Evolutionary conservation across 1,140 invertebrate species (phyloP), one percentile per base, ranked within the genome.

Genomic region (Macrotrachela quadricornifera): DNA sequence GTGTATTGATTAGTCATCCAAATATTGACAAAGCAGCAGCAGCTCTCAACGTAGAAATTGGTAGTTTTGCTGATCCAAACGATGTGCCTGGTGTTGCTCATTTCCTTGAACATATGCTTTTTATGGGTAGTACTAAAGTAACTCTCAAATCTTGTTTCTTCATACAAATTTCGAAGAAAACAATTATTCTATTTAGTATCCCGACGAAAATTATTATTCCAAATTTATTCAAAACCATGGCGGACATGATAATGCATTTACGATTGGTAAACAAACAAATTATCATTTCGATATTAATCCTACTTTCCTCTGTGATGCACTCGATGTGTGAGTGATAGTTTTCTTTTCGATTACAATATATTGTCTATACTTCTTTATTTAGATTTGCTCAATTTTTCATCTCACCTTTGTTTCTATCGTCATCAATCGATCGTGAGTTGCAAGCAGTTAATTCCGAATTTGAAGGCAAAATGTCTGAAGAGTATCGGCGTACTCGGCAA

Each of bases 61-160:
- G 75, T 74, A 51, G 57, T 38, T 14, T 95, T 73, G 81, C 77
- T 60, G 90, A 97, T 71, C 87, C 88, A 0, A 72, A 76, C 39
- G 76, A 86, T 49, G 61, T 94, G 10, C 84, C 82, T 8, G 90
- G 90, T 0, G 67, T 95, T 51, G 88, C 90, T 13, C 90, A 95
- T 67, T 95, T 96, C 67, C 90, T 84, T 67, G 90, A 96, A 66
- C 90, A 96, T 64, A 95, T 96, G 90, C 72, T 96, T 8, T 96
- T 95, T 67, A 68, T 94, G 45, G 90, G 90, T 13, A 94, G 81
- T 44, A 73, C 84, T 59, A 73, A 73, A 62, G 68, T n/a, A n/a
- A n/a, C n/a, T n/a, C n/a, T n/a, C n/a, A n/a, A n/a, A n/a, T n/a
- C n/a, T n/a, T n/a, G n/a, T n/a, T n/a, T n/a, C n/a, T n/a, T n/a